Evolutionary conservation across 1,140 invertebrate species (phyloP).

Genomic region (Drosophila oshimai): DNA sequence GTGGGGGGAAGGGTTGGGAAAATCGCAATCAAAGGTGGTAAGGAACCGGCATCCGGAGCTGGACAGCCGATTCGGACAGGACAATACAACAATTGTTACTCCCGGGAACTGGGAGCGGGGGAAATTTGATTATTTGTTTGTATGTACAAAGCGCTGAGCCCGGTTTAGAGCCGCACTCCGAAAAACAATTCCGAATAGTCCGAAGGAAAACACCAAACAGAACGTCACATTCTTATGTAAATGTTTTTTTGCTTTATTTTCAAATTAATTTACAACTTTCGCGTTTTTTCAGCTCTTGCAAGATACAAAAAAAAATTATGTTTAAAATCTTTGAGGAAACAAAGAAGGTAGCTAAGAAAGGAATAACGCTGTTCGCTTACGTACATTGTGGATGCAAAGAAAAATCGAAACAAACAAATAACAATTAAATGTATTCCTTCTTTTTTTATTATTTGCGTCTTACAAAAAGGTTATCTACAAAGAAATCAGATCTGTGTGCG

Average conservation of each 20-base stretch:
- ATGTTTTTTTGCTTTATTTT: constrained; percentile 49
- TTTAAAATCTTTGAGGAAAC: not conserved
- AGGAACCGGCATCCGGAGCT: not conserved
- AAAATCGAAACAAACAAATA: constrained; percentile 27
- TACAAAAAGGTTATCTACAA: constrained; percentile 31
- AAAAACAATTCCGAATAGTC: constrained; percentile 12
- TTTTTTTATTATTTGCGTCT: not conserved
- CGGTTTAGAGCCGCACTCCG: constrained; percentile 11
- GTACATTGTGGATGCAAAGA: constrained; percentile 12
- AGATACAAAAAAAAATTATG: constrained; percentile 21
- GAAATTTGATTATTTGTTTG: not conserved
- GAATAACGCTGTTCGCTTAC: constrained; percentile 7
- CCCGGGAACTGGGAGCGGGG: not conserved
- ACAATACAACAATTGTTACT: constrained; percentile 10
- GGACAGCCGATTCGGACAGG: not conserved
- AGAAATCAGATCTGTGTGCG: constrained; percentile 3
- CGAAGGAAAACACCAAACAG: constrained; percentile 38
- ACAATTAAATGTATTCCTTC: constrained; percentile 19
- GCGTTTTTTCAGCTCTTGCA: constrained; percentile 39
- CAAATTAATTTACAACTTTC: constrained; percentile 54
- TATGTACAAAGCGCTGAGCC: constrained; percentile 23
- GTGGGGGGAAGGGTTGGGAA: no score
- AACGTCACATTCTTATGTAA: constrained; percentile 36
- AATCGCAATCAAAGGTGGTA: not conserved
- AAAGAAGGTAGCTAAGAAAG: constrained; percentile 1